phyloP scores from a whole-genome alignment of 1,140 invertebrate genomes.

The Bilobella aurantiaca region DNA sequence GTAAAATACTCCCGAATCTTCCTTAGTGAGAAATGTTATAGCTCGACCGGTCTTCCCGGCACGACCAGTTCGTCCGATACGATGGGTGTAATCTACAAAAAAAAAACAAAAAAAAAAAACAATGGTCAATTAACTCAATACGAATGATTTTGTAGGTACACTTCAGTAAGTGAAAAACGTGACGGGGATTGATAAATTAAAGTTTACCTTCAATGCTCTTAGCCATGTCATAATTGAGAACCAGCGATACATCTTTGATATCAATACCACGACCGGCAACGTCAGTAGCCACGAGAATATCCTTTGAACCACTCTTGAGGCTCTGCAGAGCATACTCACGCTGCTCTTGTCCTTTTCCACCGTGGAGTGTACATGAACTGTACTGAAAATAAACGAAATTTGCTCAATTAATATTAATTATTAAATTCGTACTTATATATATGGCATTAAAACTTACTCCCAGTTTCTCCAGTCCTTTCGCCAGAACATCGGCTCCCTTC shows the following conservation, averaged over 20 bases:
- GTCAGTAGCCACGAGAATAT: slow-evolving; percentile 99
- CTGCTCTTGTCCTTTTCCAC: slow-evolving; percentile 99
- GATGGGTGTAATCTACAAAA: slow-evolving; percentile 88
- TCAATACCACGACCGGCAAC: slow-evolving; percentile 99
- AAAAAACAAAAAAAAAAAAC: slow-evolving; percentile 31
- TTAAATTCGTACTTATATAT: background rate
- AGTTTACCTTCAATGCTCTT: slow-evolving; percentile 82
- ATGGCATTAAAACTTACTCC: slow-evolving; percentile 49
- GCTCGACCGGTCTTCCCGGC: slow-evolving; percentile 95
- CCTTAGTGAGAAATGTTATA: slow-evolving; percentile 92
- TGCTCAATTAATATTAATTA: slow-evolving; percentile 17
- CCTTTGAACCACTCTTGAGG: slow-evolving; percentile 86
- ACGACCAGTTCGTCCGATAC: slow-evolving; percentile 96
- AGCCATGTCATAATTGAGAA: slow-evolving; percentile 99
- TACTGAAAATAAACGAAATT: slow-evolving; percentile 48
- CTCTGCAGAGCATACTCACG: slow-evolving; percentile 94
- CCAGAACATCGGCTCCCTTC: slow-evolving; percentile 96
- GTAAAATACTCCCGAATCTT: slow-evolving; percentile 90
- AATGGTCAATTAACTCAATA: slow-evolving; percentile 12
- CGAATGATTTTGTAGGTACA: too few species aligned
- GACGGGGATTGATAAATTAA: too few species aligned
- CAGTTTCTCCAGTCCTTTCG: slow-evolving; percentile 92
- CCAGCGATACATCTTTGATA: slow-evolving; percentile 96
- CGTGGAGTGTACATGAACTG: slow-evolving; percentile 93
- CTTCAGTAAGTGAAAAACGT: too few species aligned